Evolutionary conservation across 2,797 vertebrate genomes (phyloP).

Genomic region (Helicolenus hilgendorfi): DNA sequence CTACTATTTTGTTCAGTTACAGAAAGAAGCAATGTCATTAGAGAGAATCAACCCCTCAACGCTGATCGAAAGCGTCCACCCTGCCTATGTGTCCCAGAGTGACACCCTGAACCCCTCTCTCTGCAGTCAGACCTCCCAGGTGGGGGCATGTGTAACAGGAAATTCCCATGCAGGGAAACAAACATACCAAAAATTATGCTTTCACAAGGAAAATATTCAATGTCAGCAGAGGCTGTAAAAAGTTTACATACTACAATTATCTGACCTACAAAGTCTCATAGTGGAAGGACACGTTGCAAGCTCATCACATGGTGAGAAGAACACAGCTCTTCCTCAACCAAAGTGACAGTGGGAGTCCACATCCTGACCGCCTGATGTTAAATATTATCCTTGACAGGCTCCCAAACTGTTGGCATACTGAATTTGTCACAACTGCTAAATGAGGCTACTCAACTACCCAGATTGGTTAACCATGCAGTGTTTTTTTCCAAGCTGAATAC

Average conservation of each 20-base stretch:
- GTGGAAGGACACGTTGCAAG: background rate
- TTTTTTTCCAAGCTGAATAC: conserved; percentile 62
- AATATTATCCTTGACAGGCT: conserved; percentile 46
- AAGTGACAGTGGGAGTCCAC: conserved; percentile 23
- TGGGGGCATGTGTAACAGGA: conserved; percentile 40
- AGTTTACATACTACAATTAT: conserved; percentile 29
- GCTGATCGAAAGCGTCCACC: conserved; percentile 21
- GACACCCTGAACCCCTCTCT: conserved; percentile 54
- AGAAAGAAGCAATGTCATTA: background rate
- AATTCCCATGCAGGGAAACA: conserved; percentile 39
- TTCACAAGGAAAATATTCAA: conserved; percentile 60
- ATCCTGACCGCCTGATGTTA: conserved; percentile 8
- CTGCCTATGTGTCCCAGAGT: conserved; percentile 30
- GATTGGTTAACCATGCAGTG: conserved; percentile 27
- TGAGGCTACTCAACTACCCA: conserved; percentile 31
- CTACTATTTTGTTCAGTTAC: background rate
- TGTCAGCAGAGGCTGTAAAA: conserved; percentile 48
- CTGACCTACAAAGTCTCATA: conserved; percentile 39
- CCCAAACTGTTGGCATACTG: conserved; percentile 19
- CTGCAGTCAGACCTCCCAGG: conserved; percentile 38
- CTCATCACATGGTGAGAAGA: conserved; percentile 20
- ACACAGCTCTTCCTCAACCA: background rate
- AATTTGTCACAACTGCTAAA: conserved; percentile 53
- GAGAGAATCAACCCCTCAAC: background rate
- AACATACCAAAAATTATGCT: conserved; percentile 41